phyloP scores from a whole-genome alignment of 2,113 vertebrate genomes.

The Sporophila hypoxantha region DNA sequence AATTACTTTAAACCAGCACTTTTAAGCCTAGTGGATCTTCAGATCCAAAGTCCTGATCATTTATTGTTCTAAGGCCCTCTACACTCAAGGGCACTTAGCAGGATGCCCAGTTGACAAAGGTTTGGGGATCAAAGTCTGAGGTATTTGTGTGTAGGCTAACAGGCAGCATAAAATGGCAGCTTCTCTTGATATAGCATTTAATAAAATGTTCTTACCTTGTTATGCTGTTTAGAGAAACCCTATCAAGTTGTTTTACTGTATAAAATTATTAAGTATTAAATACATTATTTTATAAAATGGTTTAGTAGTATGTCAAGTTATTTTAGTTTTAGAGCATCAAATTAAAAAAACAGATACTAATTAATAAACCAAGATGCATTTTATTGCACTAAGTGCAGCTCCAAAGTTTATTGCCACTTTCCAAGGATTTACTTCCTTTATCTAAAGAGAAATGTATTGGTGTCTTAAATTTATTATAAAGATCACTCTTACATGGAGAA shows the following conservation, averaged over 20 bases:
- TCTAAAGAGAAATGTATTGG: neutral
- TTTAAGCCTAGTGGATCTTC: neutral
- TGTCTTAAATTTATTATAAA: constrained; percentile 2
- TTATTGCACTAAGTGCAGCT: neutral
- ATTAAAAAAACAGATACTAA: neutral
- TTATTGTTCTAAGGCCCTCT: neutral
- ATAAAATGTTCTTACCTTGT: neutral
- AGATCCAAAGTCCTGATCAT: neutral
- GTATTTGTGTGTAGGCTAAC: neutral
- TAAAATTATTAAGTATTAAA: neutral
- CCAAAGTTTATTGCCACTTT: constrained; percentile 11
- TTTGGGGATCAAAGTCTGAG: neutral
- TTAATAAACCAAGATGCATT: constrained; percentile 5
- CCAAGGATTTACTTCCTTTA: neutral
- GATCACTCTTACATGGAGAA: neutral
- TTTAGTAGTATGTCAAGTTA: neutral
- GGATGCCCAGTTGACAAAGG: neutral
- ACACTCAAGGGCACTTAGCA: neutral
- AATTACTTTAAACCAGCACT: neutral
- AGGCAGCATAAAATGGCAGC: neutral
- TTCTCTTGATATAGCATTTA: neutral
- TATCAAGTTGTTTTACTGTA: neutral
- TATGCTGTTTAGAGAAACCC: neutral
- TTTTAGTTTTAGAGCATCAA: neutral
- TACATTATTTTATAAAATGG: neutral